Evolutionary conservation across 2,113 vertebrate species (phyloP).

Genomic region (Barnardius zonarius): DNA sequence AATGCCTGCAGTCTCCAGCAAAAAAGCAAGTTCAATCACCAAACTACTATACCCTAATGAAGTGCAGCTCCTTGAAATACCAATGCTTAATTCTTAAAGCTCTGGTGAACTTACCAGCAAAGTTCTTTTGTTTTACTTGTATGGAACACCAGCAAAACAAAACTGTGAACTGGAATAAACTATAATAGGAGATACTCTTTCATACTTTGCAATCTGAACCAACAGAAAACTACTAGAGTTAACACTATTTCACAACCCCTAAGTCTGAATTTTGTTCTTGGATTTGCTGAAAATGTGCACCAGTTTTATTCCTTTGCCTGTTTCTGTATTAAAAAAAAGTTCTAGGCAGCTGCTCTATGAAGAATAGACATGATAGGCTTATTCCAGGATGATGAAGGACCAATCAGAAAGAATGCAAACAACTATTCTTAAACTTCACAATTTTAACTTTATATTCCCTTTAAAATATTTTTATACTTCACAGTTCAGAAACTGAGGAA

Average conservation of each 20-base stretch:
- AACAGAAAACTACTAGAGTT: not conserved
- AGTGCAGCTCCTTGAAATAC: not conserved
- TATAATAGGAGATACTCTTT: not conserved
- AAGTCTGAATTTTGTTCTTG: not conserved
- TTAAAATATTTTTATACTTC: not conserved
- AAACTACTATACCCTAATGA: not conserved
- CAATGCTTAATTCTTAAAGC: not conserved
- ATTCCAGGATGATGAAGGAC: not conserved
- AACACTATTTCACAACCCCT: not conserved
- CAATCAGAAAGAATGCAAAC: not conserved
- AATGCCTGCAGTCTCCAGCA: not conserved
- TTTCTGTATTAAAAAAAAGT: not conserved
- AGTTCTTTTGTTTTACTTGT: not conserved
- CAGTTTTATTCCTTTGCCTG: not conserved
- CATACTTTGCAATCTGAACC: not conserved
- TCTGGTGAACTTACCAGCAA: not conserved
- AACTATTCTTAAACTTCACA: not conserved
- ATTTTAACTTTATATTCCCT: not conserved
- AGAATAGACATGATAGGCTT: not conserved
- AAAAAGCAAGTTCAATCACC: not conserved
- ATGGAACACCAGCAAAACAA: not conserved
- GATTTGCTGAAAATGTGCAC: not conserved
- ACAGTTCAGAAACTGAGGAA: not conserved
- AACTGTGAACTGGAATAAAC: not conserved
- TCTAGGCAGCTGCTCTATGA: not conserved